These are phyloP conservation scores for Venusia cambrica DNA, from an alignment of 2,888 invertebrate genomes.

Conservation along the genomic window DNA sequence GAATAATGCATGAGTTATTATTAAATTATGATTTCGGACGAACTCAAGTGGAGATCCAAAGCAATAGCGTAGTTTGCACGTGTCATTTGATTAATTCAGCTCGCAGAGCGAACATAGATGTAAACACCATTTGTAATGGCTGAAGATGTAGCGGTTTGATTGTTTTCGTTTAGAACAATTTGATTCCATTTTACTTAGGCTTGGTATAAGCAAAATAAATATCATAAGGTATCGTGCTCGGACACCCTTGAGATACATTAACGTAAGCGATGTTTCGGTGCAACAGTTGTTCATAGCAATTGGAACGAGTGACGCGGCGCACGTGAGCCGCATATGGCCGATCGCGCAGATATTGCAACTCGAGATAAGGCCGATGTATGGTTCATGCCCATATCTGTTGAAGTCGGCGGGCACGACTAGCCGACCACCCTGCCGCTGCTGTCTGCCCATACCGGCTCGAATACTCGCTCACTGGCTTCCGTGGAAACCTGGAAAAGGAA, in stretches of 20 bases:
- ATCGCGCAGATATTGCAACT: slow-evolving; percentile 34
- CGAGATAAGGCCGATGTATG: slow-evolving; percentile 38
- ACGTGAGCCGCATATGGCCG: slow-evolving; percentile 44
- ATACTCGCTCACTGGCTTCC: slow-evolving; percentile 18
- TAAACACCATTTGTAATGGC: too few species aligned
- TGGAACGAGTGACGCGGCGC: slow-evolving; percentile 34
- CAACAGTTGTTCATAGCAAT: slow-evolving; percentile 48
- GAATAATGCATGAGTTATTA: slow-evolving; percentile 52
- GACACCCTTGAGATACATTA: slow-evolving; percentile 49
- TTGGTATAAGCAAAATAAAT: too few species aligned
- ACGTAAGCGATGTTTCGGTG: slow-evolving; percentile 35
- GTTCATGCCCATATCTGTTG: slow-evolving; percentile 42
- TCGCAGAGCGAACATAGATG: too few species aligned
- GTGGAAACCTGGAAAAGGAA: slow-evolving; percentile 16
- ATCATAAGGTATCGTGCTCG: too few species aligned
- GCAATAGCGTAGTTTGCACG: slow-evolving; percentile 50
- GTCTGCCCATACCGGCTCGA: slow-evolving; percentile 27
- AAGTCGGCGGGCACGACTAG: slow-evolving; percentile 16
- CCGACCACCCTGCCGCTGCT: slow-evolving; percentile 29
- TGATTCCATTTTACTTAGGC: neutral
- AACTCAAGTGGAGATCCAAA: slow-evolving; percentile 35
- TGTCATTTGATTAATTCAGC: slow-evolving; percentile 51
- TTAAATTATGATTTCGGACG: slow-evolving; percentile 48
- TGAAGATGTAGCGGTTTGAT: too few species aligned
- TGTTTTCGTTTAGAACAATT: slow-evolving; percentile 13